These are phyloP conservation scores for Montipora efflorescens DNA, from an alignment of 64 coral and sea anemone genomes.

Conservation along the genomic window DNA sequence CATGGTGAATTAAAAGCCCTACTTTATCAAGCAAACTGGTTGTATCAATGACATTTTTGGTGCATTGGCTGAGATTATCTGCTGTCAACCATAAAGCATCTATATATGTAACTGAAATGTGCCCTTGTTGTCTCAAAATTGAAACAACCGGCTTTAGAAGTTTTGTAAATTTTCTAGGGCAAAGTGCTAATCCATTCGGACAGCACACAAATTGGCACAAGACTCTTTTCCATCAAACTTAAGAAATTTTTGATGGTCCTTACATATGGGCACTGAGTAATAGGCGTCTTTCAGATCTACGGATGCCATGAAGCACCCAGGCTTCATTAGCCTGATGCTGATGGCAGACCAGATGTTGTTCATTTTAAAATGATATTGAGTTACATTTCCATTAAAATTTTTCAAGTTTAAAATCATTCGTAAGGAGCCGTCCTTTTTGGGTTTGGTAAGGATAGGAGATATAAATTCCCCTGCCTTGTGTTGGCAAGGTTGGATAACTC, in stretches of 20 bases:
- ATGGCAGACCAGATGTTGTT: too few relatives aligned
- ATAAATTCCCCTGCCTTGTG: too few relatives aligned
- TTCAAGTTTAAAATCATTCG: too few relatives aligned
- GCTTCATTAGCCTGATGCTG: too few relatives aligned
- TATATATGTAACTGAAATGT: conserved; percentile 17
- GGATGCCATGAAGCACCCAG: too few relatives aligned
- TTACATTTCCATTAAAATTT: too few relatives aligned
- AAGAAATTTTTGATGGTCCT: background rate
- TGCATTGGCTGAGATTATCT: conserved; percentile 14
- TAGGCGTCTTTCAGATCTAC: too few relatives aligned
- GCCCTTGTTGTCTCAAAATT: conserved; percentile 20
- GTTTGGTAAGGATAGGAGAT: too few relatives aligned
- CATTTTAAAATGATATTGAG: too few relatives aligned
- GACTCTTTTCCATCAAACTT: conserved; percentile 24
- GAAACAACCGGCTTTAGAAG: background rate
- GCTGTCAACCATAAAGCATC: conserved; percentile 28
- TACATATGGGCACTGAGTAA: too few relatives aligned
- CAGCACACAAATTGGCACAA: conserved; percentile 2
- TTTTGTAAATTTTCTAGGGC: background rate
- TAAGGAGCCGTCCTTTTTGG: too few relatives aligned
- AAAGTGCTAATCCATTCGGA: conserved; percentile 15
- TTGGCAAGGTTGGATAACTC: too few relatives aligned
- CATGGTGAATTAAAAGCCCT: conserved; percentile 41
- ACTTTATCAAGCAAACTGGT: background rate
- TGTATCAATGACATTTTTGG: background rate